Evolutionary conservation across 2,888 invertebrate species (phyloP).

Genomic region (Ophioninae sp.): DNA sequence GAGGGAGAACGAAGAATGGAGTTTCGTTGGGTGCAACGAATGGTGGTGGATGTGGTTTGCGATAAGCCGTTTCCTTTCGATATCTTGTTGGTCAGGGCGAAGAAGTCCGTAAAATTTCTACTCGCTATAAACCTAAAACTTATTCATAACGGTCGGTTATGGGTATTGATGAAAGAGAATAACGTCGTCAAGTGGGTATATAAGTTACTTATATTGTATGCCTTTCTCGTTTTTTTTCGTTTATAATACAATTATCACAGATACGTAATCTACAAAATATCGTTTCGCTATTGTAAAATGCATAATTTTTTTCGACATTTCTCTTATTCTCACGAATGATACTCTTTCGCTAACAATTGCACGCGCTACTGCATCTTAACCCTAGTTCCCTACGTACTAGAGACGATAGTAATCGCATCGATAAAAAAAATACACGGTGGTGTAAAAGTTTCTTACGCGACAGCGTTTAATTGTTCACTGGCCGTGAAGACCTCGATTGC

Average conservation of each 20-base stretch:
- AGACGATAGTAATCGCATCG: slow-evolving; percentile 46
- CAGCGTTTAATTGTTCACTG: slow-evolving; percentile 63
- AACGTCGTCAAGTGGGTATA: slow-evolving; percentile 63
- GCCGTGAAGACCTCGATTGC: slow-evolving; percentile 67
- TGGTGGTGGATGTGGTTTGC: slow-evolving; percentile 67
- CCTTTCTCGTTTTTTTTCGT: slow-evolving; percentile 59
- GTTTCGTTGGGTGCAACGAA: slow-evolving; percentile 1
- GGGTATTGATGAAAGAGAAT: background rate
- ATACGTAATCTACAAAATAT: slow-evolving; percentile 80
- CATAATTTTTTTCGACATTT: slow-evolving; percentile 62
- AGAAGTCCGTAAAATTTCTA: background rate
- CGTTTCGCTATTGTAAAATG: slow-evolving; percentile 77
- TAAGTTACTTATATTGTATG: slow-evolving; percentile 75
- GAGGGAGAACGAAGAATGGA: background rate
- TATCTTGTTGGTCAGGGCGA: slow-evolving; percentile 56
- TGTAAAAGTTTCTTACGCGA: slow-evolving; percentile 52
- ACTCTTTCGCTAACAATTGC: slow-evolving; percentile 57
- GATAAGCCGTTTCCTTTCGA: slow-evolving; percentile 68
- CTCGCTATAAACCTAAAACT: background rate
- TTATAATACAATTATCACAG: slow-evolving; percentile 80
- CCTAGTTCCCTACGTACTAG: background rate
- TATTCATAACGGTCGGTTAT: background rate
- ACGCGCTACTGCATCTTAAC: slow-evolving; percentile 59
- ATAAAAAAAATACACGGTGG: slow-evolving; percentile 50
- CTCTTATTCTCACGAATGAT: slow-evolving; percentile 41